phyloP scores from a whole-genome alignment of 2,888 invertebrate species.

The Ephialtes manifestator region DNA sequence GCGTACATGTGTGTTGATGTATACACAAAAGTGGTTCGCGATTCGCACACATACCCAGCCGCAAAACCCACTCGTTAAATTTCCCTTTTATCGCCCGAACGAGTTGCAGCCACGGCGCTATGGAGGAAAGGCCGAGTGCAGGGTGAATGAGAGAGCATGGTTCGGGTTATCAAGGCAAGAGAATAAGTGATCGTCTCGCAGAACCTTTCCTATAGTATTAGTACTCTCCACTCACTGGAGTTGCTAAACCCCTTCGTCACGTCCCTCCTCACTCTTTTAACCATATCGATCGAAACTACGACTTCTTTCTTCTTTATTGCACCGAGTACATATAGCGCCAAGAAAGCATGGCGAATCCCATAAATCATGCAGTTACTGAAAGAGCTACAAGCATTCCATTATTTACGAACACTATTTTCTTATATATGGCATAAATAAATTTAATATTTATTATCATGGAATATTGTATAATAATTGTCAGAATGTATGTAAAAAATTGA shows the following conservation, averaged over 20 bases:
- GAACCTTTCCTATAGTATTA: slow-evolving; percentile 56
- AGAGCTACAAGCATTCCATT: too few species aligned
- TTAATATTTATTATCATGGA: too few species aligned
- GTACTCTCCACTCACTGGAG: slow-evolving; percentile 53
- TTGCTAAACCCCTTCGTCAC: slow-evolving; percentile 3
- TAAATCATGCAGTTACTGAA: slow-evolving; percentile 52
- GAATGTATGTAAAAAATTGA: too few species aligned
- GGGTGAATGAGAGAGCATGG: slow-evolving; percentile 52
- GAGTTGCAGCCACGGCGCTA: slow-evolving; percentile 45
- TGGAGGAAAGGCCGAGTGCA: slow-evolving; percentile 23
- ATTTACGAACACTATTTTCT: too few species aligned
- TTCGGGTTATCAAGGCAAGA: slow-evolving; percentile 71
- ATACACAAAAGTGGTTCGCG: slow-evolving; percentile 23
- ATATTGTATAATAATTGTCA: too few species aligned
- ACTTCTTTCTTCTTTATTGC: slow-evolving; percentile 14
- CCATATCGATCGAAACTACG: slow-evolving; percentile 60
- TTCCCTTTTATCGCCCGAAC: slow-evolving; percentile 79
- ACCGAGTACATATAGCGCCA: background rate
- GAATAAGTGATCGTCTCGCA: slow-evolving; percentile 72
- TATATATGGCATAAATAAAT: too few species aligned
- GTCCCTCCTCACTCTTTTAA: background rate
- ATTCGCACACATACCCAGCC: slow-evolving; percentile 24
- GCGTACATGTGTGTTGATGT: background rate
- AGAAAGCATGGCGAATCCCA: slow-evolving; percentile 13
- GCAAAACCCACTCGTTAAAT: slow-evolving; percentile 80